phyloP scores from a whole-genome alignment of 2,113 vertebrate species.

The Formicarius rufipectus region DNA sequence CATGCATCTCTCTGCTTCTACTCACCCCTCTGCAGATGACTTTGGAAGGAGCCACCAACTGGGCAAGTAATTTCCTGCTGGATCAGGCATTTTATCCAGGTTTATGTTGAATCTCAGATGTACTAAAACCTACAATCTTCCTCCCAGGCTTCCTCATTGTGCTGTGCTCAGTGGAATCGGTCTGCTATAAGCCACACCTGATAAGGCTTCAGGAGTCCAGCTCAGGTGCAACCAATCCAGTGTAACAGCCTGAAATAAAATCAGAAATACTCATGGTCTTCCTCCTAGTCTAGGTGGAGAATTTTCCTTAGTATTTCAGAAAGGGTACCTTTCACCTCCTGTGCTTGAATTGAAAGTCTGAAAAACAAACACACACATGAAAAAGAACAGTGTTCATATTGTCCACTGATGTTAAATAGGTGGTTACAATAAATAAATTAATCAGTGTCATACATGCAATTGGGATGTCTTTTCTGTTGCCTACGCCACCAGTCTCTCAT shows the following conservation, averaged over 20 bases:
- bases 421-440: not conserved
- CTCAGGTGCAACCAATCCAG: not conserved
- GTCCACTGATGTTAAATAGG: not conserved
- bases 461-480: not conserved
- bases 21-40: not conserved
- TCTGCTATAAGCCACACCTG: not conserved
- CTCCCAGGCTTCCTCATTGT: not conserved
- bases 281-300: not conserved
- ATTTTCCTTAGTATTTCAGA: not conserved
- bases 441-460: not conserved
- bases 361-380: not conserved
- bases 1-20: not conserved
- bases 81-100: not conserved
- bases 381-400: not conserved
- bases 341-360: not conserved
- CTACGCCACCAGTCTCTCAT: not conserved
- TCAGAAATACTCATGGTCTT: not conserved
- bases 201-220: not conserved
- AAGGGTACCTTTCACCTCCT: not conserved
- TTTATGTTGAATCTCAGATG: not conserved
- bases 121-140: not conserved
- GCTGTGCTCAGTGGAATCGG: not conserved
- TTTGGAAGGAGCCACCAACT: not conserved
- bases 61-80: not conserved
- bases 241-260: not conserved